Evolutionary conservation across 2,888 invertebrate genomes (phyloP).

Genomic region (Mesorhabditis sp.): DNA sequence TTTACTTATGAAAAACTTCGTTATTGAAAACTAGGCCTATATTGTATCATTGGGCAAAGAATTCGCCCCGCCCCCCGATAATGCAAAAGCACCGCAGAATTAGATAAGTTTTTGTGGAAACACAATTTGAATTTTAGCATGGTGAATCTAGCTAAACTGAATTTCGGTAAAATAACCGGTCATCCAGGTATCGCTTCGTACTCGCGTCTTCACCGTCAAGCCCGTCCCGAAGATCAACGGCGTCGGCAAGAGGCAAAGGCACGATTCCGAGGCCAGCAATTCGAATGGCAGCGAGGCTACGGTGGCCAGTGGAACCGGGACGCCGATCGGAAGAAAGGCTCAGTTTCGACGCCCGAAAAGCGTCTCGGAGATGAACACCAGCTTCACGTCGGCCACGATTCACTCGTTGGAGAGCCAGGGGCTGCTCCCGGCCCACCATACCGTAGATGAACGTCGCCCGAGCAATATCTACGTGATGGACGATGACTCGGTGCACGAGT

Average conservation of each 20-base stretch:
- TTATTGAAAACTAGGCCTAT: too few species aligned
- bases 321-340: slow-evolving; percentile 29
- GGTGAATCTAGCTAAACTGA: too few species aligned
- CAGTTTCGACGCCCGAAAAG: slow-evolving; percentile 48
- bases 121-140: too few species aligned
- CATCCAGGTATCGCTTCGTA: slow-evolving; percentile 9
- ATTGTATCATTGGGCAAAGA: too few species aligned
- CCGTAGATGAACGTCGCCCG: slow-evolving; percentile 30
- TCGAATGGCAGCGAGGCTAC: slow-evolving; percentile 47
- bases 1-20: too few species aligned
- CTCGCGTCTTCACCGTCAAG: slow-evolving; percentile 45
- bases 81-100: too few species aligned
- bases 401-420: slow-evolving; percentile 42
- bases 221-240: slow-evolving; percentile 29
- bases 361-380: slow-evolving; percentile 46
- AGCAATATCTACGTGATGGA: slow-evolving; percentile 55
- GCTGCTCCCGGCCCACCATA: slow-evolving; percentile 11
- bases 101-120: too few species aligned
- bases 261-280: slow-evolving; percentile 50
- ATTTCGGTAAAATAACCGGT: slow-evolving; percentile 11
- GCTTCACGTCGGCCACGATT: slow-evolving; percentile 51
- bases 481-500: slow-evolving; percentile 54
- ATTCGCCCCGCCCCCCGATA: too few species aligned
- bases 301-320: slow-evolving; percentile 45
- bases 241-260: slow-evolving; percentile 30